phyloP scores from a whole-genome alignment of 2,113 vertebrate species.

The Oostethus manadensis region DNA sequence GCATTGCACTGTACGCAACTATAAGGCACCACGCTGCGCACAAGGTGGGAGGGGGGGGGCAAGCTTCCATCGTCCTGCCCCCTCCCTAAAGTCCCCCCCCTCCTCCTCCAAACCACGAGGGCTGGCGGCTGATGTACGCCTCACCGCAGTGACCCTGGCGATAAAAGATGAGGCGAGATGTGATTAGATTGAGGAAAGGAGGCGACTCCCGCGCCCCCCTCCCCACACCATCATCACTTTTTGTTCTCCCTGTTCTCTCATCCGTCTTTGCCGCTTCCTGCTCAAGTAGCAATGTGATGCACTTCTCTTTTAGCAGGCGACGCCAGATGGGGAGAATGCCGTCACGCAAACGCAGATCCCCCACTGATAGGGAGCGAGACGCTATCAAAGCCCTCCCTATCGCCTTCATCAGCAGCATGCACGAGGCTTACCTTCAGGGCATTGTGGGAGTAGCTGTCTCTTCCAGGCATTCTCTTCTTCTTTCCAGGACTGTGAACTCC shows the following conservation, averaged over 20 bases:
- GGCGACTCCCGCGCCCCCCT: conserved; percentile 8
- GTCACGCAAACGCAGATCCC: conserved; percentile 32
- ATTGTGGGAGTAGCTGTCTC: conserved; percentile 65
- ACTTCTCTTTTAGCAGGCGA: conserved; percentile 20
- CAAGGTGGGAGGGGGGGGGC: conserved; percentile 27
- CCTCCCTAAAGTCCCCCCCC: background rate
- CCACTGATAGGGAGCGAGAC: background rate
- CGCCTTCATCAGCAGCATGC: conserved; percentile 16
- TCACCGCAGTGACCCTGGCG: conserved; percentile 38
- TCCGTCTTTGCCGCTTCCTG: background rate
- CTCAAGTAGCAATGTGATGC: conserved; percentile 3
- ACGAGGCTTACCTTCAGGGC: conserved; percentile 67
- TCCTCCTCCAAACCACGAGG: conserved; percentile 5
- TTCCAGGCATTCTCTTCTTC: conserved; percentile 64
- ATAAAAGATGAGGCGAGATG: conserved; percentile 22
- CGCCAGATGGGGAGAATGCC: conserved; percentile 31
- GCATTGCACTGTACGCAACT: conserved; percentile 44
- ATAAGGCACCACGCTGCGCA: conserved; percentile 21
- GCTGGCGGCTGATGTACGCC: conserved; percentile 41
- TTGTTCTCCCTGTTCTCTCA: conserved; percentile 9
- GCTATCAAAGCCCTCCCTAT: conserved; percentile 11
- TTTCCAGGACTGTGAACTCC: conserved; percentile 54
- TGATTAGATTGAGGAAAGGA: conserved; percentile 26
- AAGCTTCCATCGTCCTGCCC: conserved; percentile 40
- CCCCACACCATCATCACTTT: conserved; percentile 27